Conservation (phyloP, 2,888 invertebrate genomes). For the Drosophila stalkeri region DNA sequence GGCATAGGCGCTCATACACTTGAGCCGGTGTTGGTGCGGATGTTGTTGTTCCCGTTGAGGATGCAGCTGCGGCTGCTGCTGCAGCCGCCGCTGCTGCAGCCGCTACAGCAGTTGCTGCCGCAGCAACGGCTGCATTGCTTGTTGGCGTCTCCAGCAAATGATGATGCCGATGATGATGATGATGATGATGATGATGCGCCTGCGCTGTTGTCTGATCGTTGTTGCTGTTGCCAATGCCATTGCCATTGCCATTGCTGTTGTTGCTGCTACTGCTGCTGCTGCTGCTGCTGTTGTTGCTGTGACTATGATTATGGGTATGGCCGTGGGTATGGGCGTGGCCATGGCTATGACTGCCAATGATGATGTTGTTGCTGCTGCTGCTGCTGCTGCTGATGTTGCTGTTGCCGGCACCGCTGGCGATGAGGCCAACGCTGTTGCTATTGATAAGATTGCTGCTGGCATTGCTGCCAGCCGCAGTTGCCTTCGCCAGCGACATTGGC, state of each 20-base stretch:
- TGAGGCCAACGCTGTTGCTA: slow-evolving; percentile 21
- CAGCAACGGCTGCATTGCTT: slow-evolving; percentile 57
- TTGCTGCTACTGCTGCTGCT: slow-evolving; percentile 26
- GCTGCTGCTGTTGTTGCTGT: slow-evolving; percentile 42
- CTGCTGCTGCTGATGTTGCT: slow-evolving; percentile 43
- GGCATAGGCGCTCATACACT: slow-evolving; percentile 61
- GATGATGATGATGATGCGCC: slow-evolving; percentile 69
- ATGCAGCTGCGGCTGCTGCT: slow-evolving; percentile 12
- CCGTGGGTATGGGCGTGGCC: neutral
- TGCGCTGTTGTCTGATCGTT: slow-evolving; percentile 53
- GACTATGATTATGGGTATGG: neutral
- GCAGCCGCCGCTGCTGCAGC: slow-evolving; percentile 24
- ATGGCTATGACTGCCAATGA: neutral
- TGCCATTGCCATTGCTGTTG: slow-evolving; percentile 62
- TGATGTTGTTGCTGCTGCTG: neutral
- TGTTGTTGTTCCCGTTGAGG: slow-evolving; percentile 23
- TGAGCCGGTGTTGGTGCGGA: slow-evolving; percentile 29
- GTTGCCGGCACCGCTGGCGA: slow-evolving; percentile 21
- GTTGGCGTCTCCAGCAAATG: slow-evolving; percentile 68
- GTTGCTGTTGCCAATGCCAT: neutral
- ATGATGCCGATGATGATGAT: slow-evolving; percentile 77
- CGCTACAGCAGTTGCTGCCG: slow-evolving; percentile 53
- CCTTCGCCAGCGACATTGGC: slow-evolving; percentile 31
- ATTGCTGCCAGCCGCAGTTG: slow-evolving; percentile 3
- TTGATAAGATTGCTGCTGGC: slow-evolving; percentile 19